phyloP scores from a whole-genome alignment of 1,140 invertebrate species.

The Nylanderia fulva region DNA sequence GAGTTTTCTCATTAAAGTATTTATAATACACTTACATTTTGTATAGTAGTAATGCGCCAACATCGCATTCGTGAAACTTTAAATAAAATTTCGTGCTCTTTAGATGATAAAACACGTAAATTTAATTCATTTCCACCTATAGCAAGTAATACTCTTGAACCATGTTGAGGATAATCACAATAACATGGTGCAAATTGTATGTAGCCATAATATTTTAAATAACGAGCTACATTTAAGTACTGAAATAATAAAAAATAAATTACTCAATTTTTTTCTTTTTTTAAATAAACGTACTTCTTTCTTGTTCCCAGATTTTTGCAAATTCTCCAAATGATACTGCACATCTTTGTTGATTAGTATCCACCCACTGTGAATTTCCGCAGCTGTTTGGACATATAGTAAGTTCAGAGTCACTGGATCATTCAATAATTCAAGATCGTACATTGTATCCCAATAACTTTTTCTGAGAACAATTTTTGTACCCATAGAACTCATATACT shows the following conservation, averaged over 20 bases:
- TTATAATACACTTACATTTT: slow-evolving; percentile 88
- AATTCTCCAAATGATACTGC: slow-evolving; percentile 88
- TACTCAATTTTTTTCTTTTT: neutral
- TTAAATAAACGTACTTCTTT: slow-evolving; percentile 88
- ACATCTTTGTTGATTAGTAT: slow-evolving; percentile 91
- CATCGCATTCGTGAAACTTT: slow-evolving; percentile 98
- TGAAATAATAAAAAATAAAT: slow-evolving; percentile 84
- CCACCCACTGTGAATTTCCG: slow-evolving; percentile 95
- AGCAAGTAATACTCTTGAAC: slow-evolving; percentile 89
- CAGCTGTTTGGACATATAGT: slow-evolving; percentile 94
- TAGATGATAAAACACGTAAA: slow-evolving; percentile 86
- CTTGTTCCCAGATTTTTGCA: slow-evolving; percentile 92
- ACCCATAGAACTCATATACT: slow-evolving; percentile 82
- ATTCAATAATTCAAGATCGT: slow-evolving; percentile 93
- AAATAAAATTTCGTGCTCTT: slow-evolving; percentile 91
- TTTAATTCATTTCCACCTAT: slow-evolving; percentile 93
- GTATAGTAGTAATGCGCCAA: slow-evolving; percentile 97
- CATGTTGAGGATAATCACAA: slow-evolving; percentile 92
- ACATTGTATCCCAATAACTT: slow-evolving; percentile 94
- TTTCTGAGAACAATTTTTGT: slow-evolving; percentile 80
- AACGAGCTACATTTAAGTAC: slow-evolving; percentile 94
- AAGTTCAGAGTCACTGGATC: slow-evolving; percentile 94
- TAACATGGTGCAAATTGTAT: slow-evolving; percentile 92
- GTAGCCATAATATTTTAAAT: slow-evolving; percentile 95
- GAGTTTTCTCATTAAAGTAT: neutral